Percentiles rank a stretch among this genome's conserved stretches.
These are phyloP conservation scores for Tricholaema leucomelas DNA, from an alignment of 2,113 vertebrate species.

Conservation along the genomic window DNA sequence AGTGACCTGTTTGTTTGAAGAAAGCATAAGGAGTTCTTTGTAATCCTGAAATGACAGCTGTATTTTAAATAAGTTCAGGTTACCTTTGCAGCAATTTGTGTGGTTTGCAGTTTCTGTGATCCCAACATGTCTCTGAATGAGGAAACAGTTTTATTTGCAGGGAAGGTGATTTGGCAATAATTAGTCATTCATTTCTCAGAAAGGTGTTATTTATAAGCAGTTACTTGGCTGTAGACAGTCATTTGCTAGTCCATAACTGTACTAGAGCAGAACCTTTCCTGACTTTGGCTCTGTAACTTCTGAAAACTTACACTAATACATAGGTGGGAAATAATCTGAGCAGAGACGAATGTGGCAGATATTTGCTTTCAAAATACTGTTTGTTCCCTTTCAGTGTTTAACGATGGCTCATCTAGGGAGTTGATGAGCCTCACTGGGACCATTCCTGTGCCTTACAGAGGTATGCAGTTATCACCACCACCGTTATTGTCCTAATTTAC, in stretches of 20 bases:
- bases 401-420: constrained; percentile 93
- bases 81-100: neutral
- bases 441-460: constrained; percentile 95
- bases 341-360: neutral
- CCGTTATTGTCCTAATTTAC: neutral
- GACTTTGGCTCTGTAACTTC: neutral
- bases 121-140: neutral
- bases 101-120: neutral
- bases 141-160: neutral
- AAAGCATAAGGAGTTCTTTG: neutral
- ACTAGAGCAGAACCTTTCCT: neutral
- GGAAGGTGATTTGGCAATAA: neutral
- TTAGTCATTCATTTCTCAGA: neutral
- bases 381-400: constrained; percentile 87
- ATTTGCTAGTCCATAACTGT: neutral
- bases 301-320: neutral
- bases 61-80: neutral
- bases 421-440: constrained; percentile 96
- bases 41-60: neutral
- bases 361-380: neutral
- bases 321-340: neutral
- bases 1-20: neutral
- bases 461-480: constrained; percentile 59
- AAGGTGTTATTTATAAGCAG: neutral
- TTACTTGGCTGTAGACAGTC: neutral